A percentile compares a stretch with the other conserved stretches of the same genome.
phyloP scores from a whole-genome alignment of 2,888 invertebrate genomes.

The Patella ulyssiponensis region DNA sequence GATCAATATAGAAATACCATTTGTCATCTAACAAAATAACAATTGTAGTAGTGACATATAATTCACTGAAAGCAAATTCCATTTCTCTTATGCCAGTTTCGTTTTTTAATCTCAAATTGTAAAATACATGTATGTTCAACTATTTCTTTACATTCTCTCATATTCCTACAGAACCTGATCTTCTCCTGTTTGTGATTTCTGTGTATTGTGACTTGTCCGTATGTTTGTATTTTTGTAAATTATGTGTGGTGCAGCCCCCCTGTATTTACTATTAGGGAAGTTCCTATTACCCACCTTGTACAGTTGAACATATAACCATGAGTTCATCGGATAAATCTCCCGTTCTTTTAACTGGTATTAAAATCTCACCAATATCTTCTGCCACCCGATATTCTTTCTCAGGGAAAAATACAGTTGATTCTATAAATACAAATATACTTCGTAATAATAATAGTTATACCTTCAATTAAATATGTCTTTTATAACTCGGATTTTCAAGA shows the following conservation, averaged over 20 bases:
- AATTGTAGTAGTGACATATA: too few relatives aligned
- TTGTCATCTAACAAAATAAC: too few relatives aligned
- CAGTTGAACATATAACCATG: slow-evolving; percentile 68
- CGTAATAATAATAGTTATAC: too few relatives aligned
- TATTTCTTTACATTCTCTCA: not conserved
- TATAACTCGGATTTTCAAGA: too few relatives aligned
- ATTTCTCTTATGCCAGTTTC: too few relatives aligned
- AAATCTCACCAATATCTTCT: slow-evolving; percentile 63
- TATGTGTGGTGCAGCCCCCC: too few relatives aligned
- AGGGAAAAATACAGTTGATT: slow-evolving; percentile 61
- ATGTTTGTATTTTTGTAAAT: too few relatives aligned
- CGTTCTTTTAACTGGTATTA: slow-evolving; percentile 62
- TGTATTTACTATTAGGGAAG: not conserved
- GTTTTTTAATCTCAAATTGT: not conserved
- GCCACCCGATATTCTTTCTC: slow-evolving; percentile 56
- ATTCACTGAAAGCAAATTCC: too few relatives aligned
- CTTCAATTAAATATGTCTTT: too few relatives aligned
- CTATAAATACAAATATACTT: too few relatives aligned
- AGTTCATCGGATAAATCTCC: slow-evolving; percentile 69
- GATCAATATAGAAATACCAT: too few relatives aligned
- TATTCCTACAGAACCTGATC: not conserved
- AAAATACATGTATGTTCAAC: not conserved
- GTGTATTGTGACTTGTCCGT: too few relatives aligned
- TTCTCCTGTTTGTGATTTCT: not conserved
- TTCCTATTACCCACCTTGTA: slow-evolving; percentile 52